These are phyloP conservation scores for Mus pahari DNA, from an alignment of 2,113 vertebrate species.

Conservation along the genomic window DNA sequence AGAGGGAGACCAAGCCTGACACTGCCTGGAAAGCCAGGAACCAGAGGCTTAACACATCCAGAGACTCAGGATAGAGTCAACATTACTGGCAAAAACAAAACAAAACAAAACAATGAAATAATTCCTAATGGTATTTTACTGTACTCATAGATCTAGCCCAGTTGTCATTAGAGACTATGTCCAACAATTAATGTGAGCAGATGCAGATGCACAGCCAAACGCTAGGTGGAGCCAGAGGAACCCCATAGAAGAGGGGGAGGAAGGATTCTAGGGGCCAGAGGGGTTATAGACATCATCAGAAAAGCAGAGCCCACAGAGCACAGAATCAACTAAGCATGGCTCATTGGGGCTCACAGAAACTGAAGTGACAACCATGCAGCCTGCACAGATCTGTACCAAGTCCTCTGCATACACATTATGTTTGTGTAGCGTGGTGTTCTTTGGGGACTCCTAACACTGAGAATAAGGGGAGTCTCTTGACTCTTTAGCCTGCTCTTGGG, in stretches of 20 bases:
- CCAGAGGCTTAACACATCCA: neutral
- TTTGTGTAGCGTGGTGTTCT: neutral
- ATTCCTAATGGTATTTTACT: neutral
- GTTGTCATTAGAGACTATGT: neutral
- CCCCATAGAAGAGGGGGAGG: neutral
- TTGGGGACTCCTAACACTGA: neutral
- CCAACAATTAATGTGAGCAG: neutral
- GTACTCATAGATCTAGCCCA: neutral
- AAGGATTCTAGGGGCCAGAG: neutral
- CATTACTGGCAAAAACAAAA: neutral
- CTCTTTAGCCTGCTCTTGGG: neutral
- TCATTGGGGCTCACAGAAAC: neutral
- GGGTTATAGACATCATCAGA: neutral
- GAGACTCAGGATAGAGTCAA: neutral
- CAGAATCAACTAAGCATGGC: neutral
- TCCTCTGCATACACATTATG: neutral
- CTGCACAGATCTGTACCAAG: neutral
- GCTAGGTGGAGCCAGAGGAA: neutral
- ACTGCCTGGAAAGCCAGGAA: neutral
- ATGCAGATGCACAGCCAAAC: neutral
- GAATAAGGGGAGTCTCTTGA: neutral
- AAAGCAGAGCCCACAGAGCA: neutral
- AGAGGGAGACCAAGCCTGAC: neutral
- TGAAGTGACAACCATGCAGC: neutral
- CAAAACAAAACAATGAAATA: neutral